These are phyloP conservation scores for Mnemiopsis leidyi DNA, from an alignment of 37 sponge, comb jelly and placozoan genomes.

Conservation along the genomic window DNA sequence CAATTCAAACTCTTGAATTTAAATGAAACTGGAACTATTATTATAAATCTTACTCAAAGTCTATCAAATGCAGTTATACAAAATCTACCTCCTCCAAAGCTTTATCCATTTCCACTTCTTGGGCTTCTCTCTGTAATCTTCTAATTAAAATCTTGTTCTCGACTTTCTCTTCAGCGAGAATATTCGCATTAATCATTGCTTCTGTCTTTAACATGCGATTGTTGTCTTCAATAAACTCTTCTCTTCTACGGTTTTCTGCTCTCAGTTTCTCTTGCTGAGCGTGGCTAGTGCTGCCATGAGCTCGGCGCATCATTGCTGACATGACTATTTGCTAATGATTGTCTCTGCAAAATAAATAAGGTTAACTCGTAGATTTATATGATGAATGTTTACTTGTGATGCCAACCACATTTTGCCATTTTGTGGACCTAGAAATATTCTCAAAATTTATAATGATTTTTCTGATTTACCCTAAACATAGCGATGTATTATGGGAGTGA, in stretches of 20 bases:
- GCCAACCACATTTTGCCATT: too few species aligned
- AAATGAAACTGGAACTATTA: too few species aligned
- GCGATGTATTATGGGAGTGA: too few species aligned
- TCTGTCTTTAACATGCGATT: conserved; percentile 71
- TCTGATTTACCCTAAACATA: too few species aligned
- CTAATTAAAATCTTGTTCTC: conserved; percentile 71
- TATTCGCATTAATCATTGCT: conserved; percentile 49
- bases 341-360: background rate
- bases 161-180: conserved; percentile 47
- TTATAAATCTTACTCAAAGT: too few species aligned
- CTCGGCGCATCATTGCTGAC: conserved; percentile 70
- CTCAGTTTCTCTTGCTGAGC: conserved; percentile 80
- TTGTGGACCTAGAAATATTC: too few species aligned
- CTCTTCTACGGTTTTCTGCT: conserved; percentile 75
- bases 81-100: conserved; percentile 55
- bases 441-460: too few species aligned
- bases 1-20: too few species aligned
- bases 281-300: conserved; percentile 63
- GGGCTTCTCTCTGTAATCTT: conserved; percentile 74
- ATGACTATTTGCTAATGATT: background rate
- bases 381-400: too few species aligned
- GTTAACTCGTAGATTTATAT: too few species aligned
- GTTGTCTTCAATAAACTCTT: conserved; percentile 74
- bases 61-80: too few species aligned
- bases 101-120: conserved; percentile 75